Evolutionary conservation across 2,888 invertebrate species (phyloP).

Genomic region (Spodoptera littoralis): DNA sequence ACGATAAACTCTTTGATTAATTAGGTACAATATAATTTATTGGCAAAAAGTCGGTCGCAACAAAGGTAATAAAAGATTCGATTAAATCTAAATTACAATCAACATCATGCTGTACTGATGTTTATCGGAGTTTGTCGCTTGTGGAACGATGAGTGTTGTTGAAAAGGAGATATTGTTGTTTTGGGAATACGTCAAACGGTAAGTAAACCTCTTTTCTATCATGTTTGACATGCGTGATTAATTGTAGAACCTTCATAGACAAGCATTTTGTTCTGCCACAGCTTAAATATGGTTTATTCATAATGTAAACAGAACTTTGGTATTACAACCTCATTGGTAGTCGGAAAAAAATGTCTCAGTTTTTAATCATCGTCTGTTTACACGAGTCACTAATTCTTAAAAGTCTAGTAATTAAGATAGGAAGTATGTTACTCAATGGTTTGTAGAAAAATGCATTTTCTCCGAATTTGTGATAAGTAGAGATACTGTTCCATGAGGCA

Average conservation of each 20-base stretch:
- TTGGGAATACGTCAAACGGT: slow-evolving; percentile 86
- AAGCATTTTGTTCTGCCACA: neutral
- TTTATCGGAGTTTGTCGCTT: slow-evolving; percentile 31
- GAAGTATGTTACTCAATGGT: slow-evolving; percentile 11
- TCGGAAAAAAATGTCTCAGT: neutral
- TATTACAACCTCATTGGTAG: neutral
- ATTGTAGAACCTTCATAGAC: neutral
- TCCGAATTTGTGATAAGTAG: slow-evolving; percentile 42
- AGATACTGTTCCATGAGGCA: slow-evolving; percentile 27
- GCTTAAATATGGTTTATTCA: neutral
- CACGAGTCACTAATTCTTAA: neutral
- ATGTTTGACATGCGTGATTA: slow-evolving; percentile 1
- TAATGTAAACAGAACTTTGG: neutral
- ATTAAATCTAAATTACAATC: slow-evolving; percentile 48
- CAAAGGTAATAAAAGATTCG: slow-evolving; percentile 18
- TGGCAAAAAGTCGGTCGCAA: slow-evolving; percentile 8
- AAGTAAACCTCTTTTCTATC: slow-evolving; percentile 57
- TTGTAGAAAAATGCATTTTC: slow-evolving; percentile 38
- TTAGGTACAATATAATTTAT: neutral
- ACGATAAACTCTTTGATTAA: slow-evolving; percentile 4
- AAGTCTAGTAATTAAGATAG: neutral
- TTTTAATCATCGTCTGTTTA: too few species aligned
- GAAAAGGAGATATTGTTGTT: slow-evolving; percentile 82
- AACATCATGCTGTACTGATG: slow-evolving; percentile 46
- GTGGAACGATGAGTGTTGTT: slow-evolving; percentile 70